These are phyloP conservation scores for Cygnus buccinator DNA, from an alignment of 2,113 vertebrate species.

Conservation along the genomic window DNA sequence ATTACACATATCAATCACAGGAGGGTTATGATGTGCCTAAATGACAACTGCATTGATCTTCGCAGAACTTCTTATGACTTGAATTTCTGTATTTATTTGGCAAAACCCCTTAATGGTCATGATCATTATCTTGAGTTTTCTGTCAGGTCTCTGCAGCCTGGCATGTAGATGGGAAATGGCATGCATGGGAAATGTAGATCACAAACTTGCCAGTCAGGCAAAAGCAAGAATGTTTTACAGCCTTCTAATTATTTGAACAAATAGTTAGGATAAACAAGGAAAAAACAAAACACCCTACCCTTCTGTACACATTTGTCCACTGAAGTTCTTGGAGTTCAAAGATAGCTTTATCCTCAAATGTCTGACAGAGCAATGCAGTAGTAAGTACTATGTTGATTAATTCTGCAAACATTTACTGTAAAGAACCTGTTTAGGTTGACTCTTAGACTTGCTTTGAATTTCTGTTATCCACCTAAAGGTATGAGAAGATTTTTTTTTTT, in stretches of 20 bases:
- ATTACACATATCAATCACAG: background rate
- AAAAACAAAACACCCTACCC: background rate
- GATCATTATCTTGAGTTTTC: background rate
- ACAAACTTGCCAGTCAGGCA: background rate
- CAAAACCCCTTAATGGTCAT: background rate
- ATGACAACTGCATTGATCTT: background rate
- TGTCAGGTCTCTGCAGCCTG: background rate
- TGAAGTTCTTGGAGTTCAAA: background rate
- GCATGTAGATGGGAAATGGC: background rate
- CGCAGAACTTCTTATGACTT: background rate
- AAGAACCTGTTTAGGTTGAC: background rate
- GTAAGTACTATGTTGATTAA: background rate
- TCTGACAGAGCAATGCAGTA: background rate
- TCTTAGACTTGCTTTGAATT: background rate
- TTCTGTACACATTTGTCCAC: background rate
- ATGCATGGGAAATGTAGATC: background rate
- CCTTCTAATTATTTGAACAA: background rate
- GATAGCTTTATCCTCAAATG: background rate
- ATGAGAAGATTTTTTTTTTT: too few relatives aligned
- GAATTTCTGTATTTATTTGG: background rate
- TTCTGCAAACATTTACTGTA: background rate
- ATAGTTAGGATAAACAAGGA: too few relatives aligned
- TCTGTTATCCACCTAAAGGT: background rate
- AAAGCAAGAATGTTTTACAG: background rate
- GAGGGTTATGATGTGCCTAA: background rate